Percentiles rank a stretch among this genome's conserved stretches.
Evolutionary conservation across 2,888 invertebrate genomes (phyloP).

Genomic region (Mythimna loreyi): DNA sequence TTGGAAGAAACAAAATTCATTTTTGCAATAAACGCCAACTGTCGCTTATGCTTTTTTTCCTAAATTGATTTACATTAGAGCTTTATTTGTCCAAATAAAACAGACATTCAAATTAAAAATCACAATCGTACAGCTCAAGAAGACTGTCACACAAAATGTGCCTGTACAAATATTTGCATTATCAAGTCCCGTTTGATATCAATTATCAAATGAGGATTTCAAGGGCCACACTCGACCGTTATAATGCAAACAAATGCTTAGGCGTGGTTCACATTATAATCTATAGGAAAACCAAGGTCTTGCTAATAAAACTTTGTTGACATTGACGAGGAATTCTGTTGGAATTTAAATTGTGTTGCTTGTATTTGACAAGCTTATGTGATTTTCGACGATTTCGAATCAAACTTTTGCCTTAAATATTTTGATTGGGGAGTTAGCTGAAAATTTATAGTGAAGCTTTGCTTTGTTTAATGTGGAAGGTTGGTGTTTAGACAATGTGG

Average conservation of each 20-base stretch:
- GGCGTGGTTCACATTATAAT: constrained; percentile 72
- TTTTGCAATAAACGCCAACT: too few relatives aligned
- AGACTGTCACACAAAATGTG: constrained; percentile 75
- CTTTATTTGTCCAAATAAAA: constrained; percentile 22
- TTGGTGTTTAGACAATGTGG: too few relatives aligned
- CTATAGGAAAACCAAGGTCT: constrained; percentile 69
- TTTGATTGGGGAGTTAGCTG: constrained; percentile 1
- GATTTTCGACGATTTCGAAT: not conserved
- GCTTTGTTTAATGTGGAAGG: not conserved
- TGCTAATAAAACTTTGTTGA: constrained; percentile 61
- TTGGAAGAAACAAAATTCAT: too few relatives aligned
- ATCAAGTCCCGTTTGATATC: constrained; percentile 72
- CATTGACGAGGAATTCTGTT: constrained; percentile 53
- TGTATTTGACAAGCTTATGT: constrained; percentile 17
- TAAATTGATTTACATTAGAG: not conserved
- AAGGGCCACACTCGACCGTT: constrained; percentile 81
- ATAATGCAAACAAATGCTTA: constrained; percentile 77
- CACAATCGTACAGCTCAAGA: constrained; percentile 71
- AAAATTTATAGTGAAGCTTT: not conserved
- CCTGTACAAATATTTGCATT: constrained; percentile 79
- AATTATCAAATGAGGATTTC: constrained; percentile 81
- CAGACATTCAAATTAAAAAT: constrained; percentile 29
- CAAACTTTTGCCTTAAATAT: not conserved
- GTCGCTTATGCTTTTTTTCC: too few relatives aligned
- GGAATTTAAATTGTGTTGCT: constrained; percentile 43